Evolutionary conservation across 2,888 invertebrate species (phyloP), one percentile per base, ranked within the genome.

Genomic region (Apodemia duryi): DNA sequence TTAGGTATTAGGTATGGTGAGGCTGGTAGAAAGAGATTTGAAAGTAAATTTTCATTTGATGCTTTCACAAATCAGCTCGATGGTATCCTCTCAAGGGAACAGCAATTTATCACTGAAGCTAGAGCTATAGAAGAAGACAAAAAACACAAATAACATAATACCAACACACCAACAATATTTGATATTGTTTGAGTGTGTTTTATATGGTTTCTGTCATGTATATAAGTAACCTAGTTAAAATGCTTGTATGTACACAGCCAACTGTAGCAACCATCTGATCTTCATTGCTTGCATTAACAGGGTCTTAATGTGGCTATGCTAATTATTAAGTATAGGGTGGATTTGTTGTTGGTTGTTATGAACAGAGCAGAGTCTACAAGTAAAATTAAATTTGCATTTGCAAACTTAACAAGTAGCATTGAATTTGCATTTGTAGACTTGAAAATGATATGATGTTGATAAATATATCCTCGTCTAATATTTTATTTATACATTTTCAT

Each of bases 41-140:
- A 95, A 65, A 93, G 94, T 1, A 94, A 94, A 71, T 98, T 98
- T 84, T 98, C 98, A 0, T 97, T 97, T 83, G 92, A 94, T 73
- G 95, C 95, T 49, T 98, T 98, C 81, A 93, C 94, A 0, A 92
- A 93, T 62, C 94, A 95, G 73, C 85, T 97, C 64, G 94, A 95
- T 76, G 85, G 91, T 11, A 90, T 93, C 67, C 73, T 93, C 65
- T 83, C 76, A n/a, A 80, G 91, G 49, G 91, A 91, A 68, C 77
- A 88, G 57, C 89, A 91, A 70, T 78, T 88, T 11, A 83, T 88
- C 2, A 88, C 90, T 35, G 89, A 90, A 73, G 87, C 81, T 0
- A 76, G 88, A 65, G 81, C 87, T n/a, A 80, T 86, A 68, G 88
- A 88, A 75, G 88, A 90, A 62, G 81, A 85, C 72, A 84, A 75